Base-by-base conservation (phyloP, 2,888 invertebrate species). In the Nebria brevicollis region DNA sequence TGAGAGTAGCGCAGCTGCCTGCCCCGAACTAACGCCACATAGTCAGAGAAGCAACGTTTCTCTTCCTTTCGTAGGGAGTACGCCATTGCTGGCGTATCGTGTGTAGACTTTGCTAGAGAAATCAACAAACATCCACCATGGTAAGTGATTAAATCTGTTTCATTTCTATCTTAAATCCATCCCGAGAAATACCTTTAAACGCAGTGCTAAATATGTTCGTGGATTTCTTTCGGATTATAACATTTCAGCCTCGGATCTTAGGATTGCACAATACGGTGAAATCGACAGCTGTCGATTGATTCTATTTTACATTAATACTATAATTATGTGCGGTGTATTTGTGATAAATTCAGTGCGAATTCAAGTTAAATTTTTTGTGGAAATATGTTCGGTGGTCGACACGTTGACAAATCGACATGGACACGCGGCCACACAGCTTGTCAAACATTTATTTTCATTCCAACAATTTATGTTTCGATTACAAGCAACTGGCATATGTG, bases 71-170 rank as follows among this genome's bases (percentile, higher is more conserved):
- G 92, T 92, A 93, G 91, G 93, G 93, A 93, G 94, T 94, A 94
- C 95, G 95, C 95, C 95, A 94, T 94, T 92, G 93, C 92, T 94
- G 95, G 94, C 95, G 95, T 94, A 94, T 94, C 93, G 93, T 93
- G 91, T 92, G 93, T 92, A 92, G 90, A 91, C 90, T 92, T 91
- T 91, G 92, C 91, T 90, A 83, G 90, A 89, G 91, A 92, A 94
- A 96, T 96, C 95, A 90, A 90, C 91, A 92, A 94, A 93, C 95
- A 95, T 95, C 94, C 93, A 94, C 93, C 88, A 95, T 95, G 94
- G 94, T 94, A 91, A 91, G 94, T 92, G 41, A 54, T 41, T 41
- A 66, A 66, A 25, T 68, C 54, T 65, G 4, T 20, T 65, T 76
- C 26, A 72, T 77, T 72, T 73, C 11, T 25, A 77, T 15, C n/a